Evolutionary conservation across 1,140 invertebrate genomes (phyloP), one percentile per base, ranked within the genome.

Genomic region (Ceratosolen fusciceps): DNA sequence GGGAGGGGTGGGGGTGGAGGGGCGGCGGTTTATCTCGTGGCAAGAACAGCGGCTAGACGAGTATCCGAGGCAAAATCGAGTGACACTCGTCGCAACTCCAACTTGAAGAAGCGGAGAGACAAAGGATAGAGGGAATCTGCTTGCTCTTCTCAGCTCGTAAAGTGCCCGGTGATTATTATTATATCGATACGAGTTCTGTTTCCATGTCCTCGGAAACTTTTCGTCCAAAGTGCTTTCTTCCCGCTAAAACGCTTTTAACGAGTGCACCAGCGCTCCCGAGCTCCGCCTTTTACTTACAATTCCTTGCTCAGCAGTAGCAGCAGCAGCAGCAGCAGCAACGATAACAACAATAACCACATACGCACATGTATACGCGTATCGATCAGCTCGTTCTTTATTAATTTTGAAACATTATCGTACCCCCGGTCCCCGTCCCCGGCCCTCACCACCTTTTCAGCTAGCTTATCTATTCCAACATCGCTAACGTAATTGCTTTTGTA

Each of bases 61-160:
- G 77, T 58, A 82, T 79, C 82, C 77, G 39, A 83, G 71, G 65
- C 85, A 67, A 85, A 89, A 85, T 85, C 86, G 84, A 89, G 85
- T 86, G 88, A 86, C 87, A 87, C 87, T 88, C 85, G 86, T 49
- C 14, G 16, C 3, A 29, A 19, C 31, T 4, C 29, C 16, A 24
- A 87, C 83, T 34, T 81, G 81, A 39, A 74, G 74, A 72, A 37
- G 37, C n/a, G 19, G 70, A 21, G 14, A 26, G 3, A 16, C 1
- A 62, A n/a, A 60, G 19, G 12, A 37, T n/a, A 43, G 39, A 49
- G 39, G 47, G 24, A 62, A 29, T 62, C 14, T 62, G 19, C 34
- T 19, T 62, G 19, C 34, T 19, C 2, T 34, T 62, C 31, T 34
- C 58, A 29, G 14, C 29, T 62, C 4, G 29, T 62, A 60, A n/a